Base-by-base conservation (phyloP, 2,113 vertebrate genomes). In the Pteruthius melanotis region DNA sequence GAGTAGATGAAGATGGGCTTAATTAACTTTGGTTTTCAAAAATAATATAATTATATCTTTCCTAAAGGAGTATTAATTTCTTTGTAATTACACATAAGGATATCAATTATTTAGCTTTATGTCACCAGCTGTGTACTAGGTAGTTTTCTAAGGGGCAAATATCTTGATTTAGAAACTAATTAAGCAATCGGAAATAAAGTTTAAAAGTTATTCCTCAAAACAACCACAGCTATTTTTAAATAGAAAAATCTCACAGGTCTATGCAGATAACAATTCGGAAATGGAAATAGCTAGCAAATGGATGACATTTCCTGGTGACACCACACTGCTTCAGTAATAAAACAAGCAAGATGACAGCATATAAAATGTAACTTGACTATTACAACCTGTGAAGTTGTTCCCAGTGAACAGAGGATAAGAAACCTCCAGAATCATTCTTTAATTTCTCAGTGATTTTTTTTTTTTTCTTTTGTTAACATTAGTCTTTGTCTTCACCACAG, bases 111-210 rank as follows among this genome's bases (percentile, higher is more conserved):
- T 84, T 85, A 92, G 83, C n/a, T 61, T 79, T 87, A 82, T 90
- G 68, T 75, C 91, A 95, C 86, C 90, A 97, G 86, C 89, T 91
- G 77, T 50, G 86, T 90, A 90, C 27, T 59, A 90, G 35, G 33
- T 81, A 79, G 66, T 31, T 93, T 95, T 69, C 35, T 56, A 88
- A 92, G 71, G n/a, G 69, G 50, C 33, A 88, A 79, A 89, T 79
- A 76, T 35, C 83, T 94, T 86, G n/a, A 90, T 93, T 94, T 91
- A 92, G 92, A 94, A 96, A 72, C 79, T 95, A 95, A 96, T 97
- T 94, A 96, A 89, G 53, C 59, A 96, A 94, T 87, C 50, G 27
- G 91, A 97, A 96, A 93, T 95, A 80, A 86, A 70, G 53, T 94
- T 94, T 54, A 61, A 59, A 64, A 92, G 50, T 69, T 91, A 66